These are phyloP conservation scores for Bursaphelenchus mucronatus DNA, from an alignment of 1,140 invertebrate genomes.

Conservation along the genomic window DNA sequence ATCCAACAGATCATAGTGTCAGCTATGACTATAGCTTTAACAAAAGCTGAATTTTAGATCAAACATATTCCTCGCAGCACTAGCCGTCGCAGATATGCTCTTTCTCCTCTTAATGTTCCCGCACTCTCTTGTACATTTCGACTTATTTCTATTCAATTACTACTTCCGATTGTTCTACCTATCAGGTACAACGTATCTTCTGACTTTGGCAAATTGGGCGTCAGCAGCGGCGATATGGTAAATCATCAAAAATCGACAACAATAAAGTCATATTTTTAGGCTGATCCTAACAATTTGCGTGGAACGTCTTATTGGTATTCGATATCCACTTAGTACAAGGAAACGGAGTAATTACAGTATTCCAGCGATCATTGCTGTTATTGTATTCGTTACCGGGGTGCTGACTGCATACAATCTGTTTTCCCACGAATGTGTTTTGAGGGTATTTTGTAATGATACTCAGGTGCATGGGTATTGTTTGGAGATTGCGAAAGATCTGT, in stretches of 20 bases:
- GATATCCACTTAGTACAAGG: constrained; percentile 20
- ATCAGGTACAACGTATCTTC: not conserved
- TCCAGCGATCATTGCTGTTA: too few relatives aligned
- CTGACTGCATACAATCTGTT: too few relatives aligned
- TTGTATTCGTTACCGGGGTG: too few relatives aligned
- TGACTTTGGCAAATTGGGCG: constrained; percentile 21
- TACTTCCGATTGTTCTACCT: constrained; percentile 23
- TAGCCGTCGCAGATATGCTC: constrained; percentile 22
- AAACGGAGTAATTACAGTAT: too few relatives aligned
- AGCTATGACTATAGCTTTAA: too few relatives aligned
- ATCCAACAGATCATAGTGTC: too few relatives aligned
- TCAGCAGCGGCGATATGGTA: constrained; percentile 30
- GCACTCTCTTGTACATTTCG: constrained; percentile 21
- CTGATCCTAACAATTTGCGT: constrained; percentile 24
- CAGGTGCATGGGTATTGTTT: constrained; percentile 9
- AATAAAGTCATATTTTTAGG: constrained; percentile 20
- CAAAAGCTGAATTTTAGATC: not conserved
- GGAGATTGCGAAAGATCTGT: constrained; percentile 5
- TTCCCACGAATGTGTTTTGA: constrained; percentile 1
- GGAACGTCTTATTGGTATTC: constrained; percentile 26
- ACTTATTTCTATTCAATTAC: constrained; percentile 13
- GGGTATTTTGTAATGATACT: constrained; percentile 12
- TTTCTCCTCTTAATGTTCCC: constrained; percentile 24
- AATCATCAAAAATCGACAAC: not conserved
- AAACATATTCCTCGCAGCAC: constrained; percentile 20